phyloP scores from a whole-genome alignment of 2,888 invertebrate species.

The Microplitis deprimator region DNA sequence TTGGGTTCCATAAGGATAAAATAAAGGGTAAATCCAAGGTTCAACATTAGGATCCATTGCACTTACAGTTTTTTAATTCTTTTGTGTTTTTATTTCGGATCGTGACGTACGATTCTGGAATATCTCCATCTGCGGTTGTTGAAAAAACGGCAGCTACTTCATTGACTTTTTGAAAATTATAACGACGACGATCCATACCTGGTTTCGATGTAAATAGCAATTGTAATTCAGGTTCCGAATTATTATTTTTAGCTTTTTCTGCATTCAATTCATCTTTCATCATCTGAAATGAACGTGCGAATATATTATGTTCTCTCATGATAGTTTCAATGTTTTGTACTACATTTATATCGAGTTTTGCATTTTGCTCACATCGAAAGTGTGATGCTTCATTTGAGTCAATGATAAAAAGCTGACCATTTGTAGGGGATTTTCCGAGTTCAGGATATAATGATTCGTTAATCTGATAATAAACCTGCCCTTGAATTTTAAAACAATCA shows the following conservation, averaged over 20 bases:
- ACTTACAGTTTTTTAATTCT: constrained; percentile 44
- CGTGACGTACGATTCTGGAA: constrained; percentile 47
- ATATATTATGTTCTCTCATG: constrained; percentile 37
- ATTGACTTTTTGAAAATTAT: background rate
- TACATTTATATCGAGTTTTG: constrained; percentile 10
- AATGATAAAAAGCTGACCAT: constrained; percentile 22
- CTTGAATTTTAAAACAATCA: too few species aligned
- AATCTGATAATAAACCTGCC: background rate
- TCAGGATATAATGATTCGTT: constrained; percentile 41
- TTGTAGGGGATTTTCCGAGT: background rate
- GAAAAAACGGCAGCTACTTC: constrained; percentile 43
- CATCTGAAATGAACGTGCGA: constrained; percentile 25
- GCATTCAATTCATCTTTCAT: constrained; percentile 33
- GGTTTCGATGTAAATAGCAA: background rate
- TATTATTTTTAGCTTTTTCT: background rate
- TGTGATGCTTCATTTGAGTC: background rate
- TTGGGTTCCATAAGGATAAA: constrained; percentile 46
- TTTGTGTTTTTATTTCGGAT: constrained; percentile 46
- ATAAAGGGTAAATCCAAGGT: constrained; percentile 26
- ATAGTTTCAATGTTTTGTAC: constrained; percentile 20
- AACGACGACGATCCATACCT: constrained; percentile 20
- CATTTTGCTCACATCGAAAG: background rate
- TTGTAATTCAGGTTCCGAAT: background rate
- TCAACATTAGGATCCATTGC: constrained; percentile 43
- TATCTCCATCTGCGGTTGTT: constrained; percentile 48